Evolutionary conservation across 2,113 vertebrate genomes (phyloP).

Genomic region (Noturus placidus): DNA sequence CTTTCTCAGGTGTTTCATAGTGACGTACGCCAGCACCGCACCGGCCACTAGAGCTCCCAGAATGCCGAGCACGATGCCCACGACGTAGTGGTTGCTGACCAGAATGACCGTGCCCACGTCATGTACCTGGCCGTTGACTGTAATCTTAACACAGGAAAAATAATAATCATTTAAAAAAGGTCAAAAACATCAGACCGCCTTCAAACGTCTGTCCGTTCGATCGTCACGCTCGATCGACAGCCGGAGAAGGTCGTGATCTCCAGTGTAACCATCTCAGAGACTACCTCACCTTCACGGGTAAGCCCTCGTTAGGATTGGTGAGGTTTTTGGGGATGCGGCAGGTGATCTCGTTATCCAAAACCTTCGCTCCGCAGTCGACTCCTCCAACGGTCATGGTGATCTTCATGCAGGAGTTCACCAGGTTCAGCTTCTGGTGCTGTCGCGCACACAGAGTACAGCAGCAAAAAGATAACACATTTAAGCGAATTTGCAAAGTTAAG

Average conservation of each 20-base stretch:
- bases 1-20: slow-evolving; percentile 76
- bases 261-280: background rate
- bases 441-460: background rate
- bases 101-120: slow-evolving; percentile 78
- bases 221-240: background rate
- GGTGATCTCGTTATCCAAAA: slow-evolving; percentile 86
- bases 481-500: no score
- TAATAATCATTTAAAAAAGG: background rate
- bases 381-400: slow-evolving; percentile 84
- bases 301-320: slow-evolving; percentile 70
- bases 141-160: slow-evolving; percentile 62
- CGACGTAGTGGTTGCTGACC: slow-evolving; percentile 71
- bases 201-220: background rate
- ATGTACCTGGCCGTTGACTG: slow-evolving; percentile 76
- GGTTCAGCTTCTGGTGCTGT: slow-evolving; percentile 84
- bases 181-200: background rate
- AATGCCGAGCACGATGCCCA: slow-evolving; percentile 76
- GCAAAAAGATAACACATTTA: background rate
- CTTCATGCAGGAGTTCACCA: slow-evolving; percentile 82
- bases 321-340: slow-evolving; percentile 83
- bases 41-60: slow-evolving; percentile 74
- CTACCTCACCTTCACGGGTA: slow-evolving; percentile 78
- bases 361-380: slow-evolving; percentile 79
- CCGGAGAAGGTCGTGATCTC: background rate
- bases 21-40: slow-evolving; percentile 65